phyloP scores from a whole-genome alignment of 2,888 invertebrate species.

The Dastarcus helophoroides region DNA sequence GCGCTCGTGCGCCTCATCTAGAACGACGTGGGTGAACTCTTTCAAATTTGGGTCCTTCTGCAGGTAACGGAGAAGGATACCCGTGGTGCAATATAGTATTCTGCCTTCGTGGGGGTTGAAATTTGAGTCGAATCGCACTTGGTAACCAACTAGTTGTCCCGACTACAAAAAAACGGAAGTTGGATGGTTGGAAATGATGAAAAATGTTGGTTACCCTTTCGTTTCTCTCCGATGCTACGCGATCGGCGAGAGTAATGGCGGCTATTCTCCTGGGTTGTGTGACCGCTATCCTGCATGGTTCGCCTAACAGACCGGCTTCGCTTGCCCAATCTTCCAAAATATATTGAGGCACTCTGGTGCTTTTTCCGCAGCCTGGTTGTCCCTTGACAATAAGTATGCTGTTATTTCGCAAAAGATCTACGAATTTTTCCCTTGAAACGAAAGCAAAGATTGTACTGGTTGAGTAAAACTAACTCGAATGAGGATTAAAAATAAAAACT shows the following conservation, averaged over 20 bases:
- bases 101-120: conserved; percentile 45
- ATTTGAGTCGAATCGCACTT: conserved; percentile 46
- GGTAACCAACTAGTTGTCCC: conserved; percentile 55
- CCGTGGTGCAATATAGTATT: conserved; percentile 59
- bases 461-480: too few species aligned
- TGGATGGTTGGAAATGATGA: neutral
- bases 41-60: conserved; percentile 37
- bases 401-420: conserved; percentile 39
- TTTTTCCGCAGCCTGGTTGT: conserved; percentile 65
- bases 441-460: too few species aligned
- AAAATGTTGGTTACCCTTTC: conserved; percentile 39
- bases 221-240: conserved; percentile 50
- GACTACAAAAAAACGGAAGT: conserved; percentile 32
- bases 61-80: conserved; percentile 38
- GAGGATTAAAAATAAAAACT: too few species aligned
- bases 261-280: conserved; percentile 60
- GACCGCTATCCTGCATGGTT: conserved; percentile 46
- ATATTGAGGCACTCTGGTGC: conserved; percentile 56
- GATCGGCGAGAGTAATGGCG: conserved; percentile 53
- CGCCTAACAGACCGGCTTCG: conserved; percentile 28
- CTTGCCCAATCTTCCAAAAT: conserved; percentile 42
- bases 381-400: conserved; percentile 52
- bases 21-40: conserved; percentile 53
- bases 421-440: conserved; percentile 38
- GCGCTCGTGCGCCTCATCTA: conserved; percentile 67